Evolutionary conservation across 2,888 invertebrate species (phyloP), one percentile per base, ranked within the genome.

Genomic region (Crocallis elinguaria): DNA sequence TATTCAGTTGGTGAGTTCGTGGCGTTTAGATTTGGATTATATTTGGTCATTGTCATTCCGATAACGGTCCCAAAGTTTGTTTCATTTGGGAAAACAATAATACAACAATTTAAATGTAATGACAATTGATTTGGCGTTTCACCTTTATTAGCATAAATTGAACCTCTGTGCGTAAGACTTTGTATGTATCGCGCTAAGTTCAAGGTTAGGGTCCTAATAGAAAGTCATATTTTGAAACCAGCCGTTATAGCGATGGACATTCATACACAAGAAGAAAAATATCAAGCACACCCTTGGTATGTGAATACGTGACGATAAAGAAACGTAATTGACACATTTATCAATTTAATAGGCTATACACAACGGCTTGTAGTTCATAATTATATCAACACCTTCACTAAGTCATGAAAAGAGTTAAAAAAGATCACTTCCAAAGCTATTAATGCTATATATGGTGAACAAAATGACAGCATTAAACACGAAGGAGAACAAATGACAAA

Each of bases 1-100:
- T 85, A 91, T 91, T 89, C 90, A 73, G 83, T 78, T 79, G 80
- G 82, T 77, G 77, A 72, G 9, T 32, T 75, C 75, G 72, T 77
- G 80, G 78, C 88, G 87, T 87, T 91, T 89, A 88, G 84, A 91
- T 90, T 88, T 90, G 87, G 91, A 91, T 89, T 90, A 90, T 87
- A 81, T 82, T 82, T 79, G 79, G 77, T 86, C 83, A 87, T 89
- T 89, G 86, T 86, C 78, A 89, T 89, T 86, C 88, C 75, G 67
- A 71, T 75, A 77, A 82, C 84, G 77, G 77, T 69, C 64, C 66
- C 71, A 74, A 75, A 79, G 77, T 81, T 82, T 79, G 82, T 81
- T 82, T 82, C 81, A 86, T 86, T 88, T 84, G 79, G 77, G 73
- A 79, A 54, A 79, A 82, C 84, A 75, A 83, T 84, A 82, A 81